A percentile compares a stretch with the other conserved stretches of the same genome.
phyloP scores from a whole-genome alignment of 2,797 vertebrate genomes.

The Uromys caudimaculatus region DNA sequence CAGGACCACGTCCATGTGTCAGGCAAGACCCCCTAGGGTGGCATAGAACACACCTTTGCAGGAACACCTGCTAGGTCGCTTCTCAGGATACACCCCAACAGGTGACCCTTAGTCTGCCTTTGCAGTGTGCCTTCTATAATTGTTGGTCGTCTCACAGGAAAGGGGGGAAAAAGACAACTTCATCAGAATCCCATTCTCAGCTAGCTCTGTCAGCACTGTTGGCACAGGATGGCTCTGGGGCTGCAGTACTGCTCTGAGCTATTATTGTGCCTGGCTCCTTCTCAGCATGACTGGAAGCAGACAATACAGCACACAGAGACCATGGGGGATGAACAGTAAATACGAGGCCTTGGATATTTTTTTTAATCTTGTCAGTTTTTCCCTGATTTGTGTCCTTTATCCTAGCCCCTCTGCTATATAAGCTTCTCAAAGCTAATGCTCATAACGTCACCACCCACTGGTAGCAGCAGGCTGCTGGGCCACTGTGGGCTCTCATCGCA shows the following conservation, averaged over 20 bases:
- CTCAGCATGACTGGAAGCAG: constrained; percentile 86
- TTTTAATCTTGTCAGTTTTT: constrained; percentile 83
- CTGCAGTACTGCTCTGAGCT: constrained; percentile 82
- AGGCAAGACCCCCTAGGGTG: not conserved
- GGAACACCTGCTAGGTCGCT: constrained; percentile 11
- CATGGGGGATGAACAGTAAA: constrained; percentile 87
- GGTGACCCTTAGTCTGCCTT: constrained; percentile 56
- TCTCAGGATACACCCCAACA: constrained; percentile 52
- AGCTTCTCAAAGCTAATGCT: constrained; percentile 88
- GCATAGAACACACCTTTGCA: not conserved
- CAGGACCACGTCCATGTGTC: not conserved
- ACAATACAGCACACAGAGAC: constrained; percentile 84
- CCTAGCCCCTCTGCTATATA: constrained; percentile 84
- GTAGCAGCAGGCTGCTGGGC: constrained; percentile 85
- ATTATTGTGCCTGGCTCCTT: constrained; percentile 84
- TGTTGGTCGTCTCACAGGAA: constrained; percentile 74
- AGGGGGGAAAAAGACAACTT: constrained; percentile 72
- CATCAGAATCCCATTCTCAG: constrained; percentile 78
- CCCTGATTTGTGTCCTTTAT: constrained; percentile 89
- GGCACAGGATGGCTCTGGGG: constrained; percentile 80
- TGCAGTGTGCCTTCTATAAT: constrained; percentile 76
- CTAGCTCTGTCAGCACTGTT: constrained; percentile 58
- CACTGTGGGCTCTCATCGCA: constrained; percentile 80
- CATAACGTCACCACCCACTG: constrained; percentile 86
- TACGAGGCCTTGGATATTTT: constrained; percentile 81